Conservation (phyloP, 2,888 invertebrate species). For the Cenopis cana region DNA sequence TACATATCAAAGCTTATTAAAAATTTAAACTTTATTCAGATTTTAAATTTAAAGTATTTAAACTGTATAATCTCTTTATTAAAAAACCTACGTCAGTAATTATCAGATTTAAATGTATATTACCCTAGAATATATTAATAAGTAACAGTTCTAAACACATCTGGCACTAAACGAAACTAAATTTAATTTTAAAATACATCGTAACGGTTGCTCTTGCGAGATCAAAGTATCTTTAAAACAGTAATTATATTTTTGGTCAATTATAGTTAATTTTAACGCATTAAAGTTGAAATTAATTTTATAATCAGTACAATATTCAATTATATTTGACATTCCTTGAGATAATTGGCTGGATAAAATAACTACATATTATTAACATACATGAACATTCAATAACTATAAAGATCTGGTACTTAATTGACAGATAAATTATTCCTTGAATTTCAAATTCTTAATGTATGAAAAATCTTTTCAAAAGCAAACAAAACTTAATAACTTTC, state of each 20-base stretch:
- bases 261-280: slow-evolving; percentile 24
- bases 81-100: slow-evolving; percentile 39
- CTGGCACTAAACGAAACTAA: slow-evolving; percentile 66
- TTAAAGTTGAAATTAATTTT: neutral
- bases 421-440: neutral
- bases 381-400: no score
- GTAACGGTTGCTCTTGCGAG: slow-evolving; percentile 44
- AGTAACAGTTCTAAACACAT: slow-evolving; percentile 67
- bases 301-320: neutral
- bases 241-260: slow-evolving; percentile 31
- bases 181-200: slow-evolving; percentile 43
- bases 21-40: slow-evolving; percentile 22
- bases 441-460: no score
- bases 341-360: neutral
- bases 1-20: slow-evolving; percentile 13
- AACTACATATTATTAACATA: neutral
- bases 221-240: slow-evolving; percentile 35
- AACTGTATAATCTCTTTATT: slow-evolving; percentile 40
- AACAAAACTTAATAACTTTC: neutral
- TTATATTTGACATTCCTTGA: neutral
- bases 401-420: neutral
- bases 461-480: neutral
- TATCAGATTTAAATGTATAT: slow-evolving; percentile 32
- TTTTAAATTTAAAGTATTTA: slow-evolving; percentile 39
- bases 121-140: slow-evolving; percentile 51